A percentile compares a stretch with the other conserved stretches of the same genome.
Conservation (phyloP, 2,797 vertebrate genomes). For the Falco novaeseelandiae region DNA sequence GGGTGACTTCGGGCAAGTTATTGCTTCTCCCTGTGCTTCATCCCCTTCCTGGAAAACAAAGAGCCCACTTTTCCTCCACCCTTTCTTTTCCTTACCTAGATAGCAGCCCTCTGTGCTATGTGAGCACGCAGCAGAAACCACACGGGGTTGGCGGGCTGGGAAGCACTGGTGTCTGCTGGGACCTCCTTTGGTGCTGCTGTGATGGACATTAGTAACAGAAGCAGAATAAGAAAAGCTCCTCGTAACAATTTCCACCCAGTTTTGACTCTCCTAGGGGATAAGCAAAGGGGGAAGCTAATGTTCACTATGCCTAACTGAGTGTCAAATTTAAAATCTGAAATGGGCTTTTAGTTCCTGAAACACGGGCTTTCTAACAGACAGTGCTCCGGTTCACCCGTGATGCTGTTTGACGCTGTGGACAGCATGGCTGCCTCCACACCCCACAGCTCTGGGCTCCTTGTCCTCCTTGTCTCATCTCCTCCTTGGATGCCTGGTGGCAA, state of each 20-base stretch:
- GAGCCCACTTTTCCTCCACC: neutral
- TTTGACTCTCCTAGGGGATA: neutral
- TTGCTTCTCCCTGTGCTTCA: slow-evolving; percentile 23
- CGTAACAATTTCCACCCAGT: neutral
- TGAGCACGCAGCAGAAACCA: neutral
- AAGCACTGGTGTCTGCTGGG: neutral
- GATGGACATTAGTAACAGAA: neutral
- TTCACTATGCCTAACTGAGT: neutral
- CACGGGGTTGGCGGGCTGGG: accelerated
- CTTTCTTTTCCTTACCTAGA: neutral
- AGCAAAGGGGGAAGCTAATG: neutral
- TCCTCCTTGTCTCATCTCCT: neutral
- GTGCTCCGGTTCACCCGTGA: neutral
- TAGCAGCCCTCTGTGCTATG: accelerated
- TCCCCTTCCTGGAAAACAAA: neutral
- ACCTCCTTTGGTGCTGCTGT: neutral
- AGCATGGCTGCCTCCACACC: neutral
- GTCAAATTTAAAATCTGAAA: neutral
- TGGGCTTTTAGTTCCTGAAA: neutral
- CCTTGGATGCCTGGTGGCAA: neutral
- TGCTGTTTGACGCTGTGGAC: neutral
- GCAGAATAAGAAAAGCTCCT: neutral
- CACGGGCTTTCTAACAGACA: accelerated
- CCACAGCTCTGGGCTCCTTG: neutral
- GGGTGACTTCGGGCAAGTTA: slow-evolving; percentile 1